These are phyloP conservation scores for Ametastegia equiseti DNA, from an alignment of 2,888 invertebrate species.

Conservation along the genomic window DNA sequence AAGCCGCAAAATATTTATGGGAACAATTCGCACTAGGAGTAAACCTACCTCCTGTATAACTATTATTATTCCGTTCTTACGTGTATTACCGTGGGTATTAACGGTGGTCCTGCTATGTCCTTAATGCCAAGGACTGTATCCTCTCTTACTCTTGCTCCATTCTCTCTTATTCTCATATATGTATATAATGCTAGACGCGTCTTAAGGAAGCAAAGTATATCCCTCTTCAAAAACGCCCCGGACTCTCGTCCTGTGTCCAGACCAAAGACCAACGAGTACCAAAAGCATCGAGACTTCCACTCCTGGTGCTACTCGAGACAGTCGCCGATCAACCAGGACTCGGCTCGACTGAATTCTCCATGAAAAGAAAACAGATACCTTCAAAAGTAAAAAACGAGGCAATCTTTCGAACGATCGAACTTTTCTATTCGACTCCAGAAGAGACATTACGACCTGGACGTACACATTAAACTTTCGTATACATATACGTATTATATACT, in stretches of 20 bases:
- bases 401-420: slow-evolving; percentile 71
- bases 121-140: slow-evolving; percentile 37
- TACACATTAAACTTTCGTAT: slow-evolving; percentile 40
- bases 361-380: slow-evolving; percentile 63
- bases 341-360: slow-evolving; percentile 8
- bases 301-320: slow-evolving; percentile 36
- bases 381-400: slow-evolving; percentile 67
- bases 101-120: background rate
- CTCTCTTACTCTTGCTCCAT: background rate
- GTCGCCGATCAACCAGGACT: slow-evolving; percentile 33
- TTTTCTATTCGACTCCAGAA: slow-evolving; percentile 64
- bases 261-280: slow-evolving; percentile 32
- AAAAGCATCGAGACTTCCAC: slow-evolving; percentile 27
- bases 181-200: background rate
- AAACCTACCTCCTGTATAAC: slow-evolving; percentile 7
- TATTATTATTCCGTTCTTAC: slow-evolving; percentile 10
- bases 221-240: slow-evolving; percentile 2
- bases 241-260: background rate
- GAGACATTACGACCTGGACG: slow-evolving; percentile 33
- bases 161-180: background rate
- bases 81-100: background rate
- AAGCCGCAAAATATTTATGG: slow-evolving; percentile 40
- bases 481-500: slow-evolving; percentile 38
- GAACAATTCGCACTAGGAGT: slow-evolving; percentile 26
- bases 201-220: slow-evolving; percentile 25